Percentiles rank a stretch among this genome's conserved stretches.
These are phyloP conservation scores for Cerastoderma edule DNA, from an alignment of 2,888 invertebrate genomes.

Conservation along the genomic window DNA sequence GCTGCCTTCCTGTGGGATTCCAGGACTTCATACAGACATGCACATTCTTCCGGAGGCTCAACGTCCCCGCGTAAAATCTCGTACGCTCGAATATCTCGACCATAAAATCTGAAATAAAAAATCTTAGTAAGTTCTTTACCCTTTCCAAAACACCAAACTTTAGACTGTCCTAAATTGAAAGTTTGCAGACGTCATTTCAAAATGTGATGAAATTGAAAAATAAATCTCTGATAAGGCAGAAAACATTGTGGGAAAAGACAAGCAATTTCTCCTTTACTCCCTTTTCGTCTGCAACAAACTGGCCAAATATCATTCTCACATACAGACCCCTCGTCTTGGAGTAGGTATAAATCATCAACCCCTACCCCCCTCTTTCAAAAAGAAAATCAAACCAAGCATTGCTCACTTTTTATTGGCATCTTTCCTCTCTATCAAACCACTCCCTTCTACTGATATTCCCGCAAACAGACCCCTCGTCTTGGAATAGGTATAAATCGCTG, in stretches of 20 bases:
- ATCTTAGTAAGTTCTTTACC: too few species aligned
- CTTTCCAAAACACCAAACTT: too few species aligned
- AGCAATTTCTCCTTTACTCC: too few species aligned
- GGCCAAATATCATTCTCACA: too few species aligned
- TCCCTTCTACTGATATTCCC: constrained; percentile 82
- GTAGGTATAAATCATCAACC: constrained; percentile 82
- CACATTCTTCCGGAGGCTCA: constrained; percentile 72
- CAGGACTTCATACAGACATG: constrained; percentile 76
- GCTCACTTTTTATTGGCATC: constrained; percentile 82
- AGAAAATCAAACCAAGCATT: too few species aligned
- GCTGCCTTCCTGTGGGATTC: constrained; percentile 74
- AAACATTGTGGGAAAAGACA: too few species aligned
- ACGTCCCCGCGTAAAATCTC: constrained; percentile 78
- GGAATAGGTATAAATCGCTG: constrained; percentile 82
- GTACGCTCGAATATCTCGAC: constrained; percentile 73
- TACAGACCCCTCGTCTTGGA: constrained; percentile 81
- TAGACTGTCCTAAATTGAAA: too few species aligned
- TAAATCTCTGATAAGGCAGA: too few species aligned
- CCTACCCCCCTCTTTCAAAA: too few species aligned
- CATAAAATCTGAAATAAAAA: constrained; percentile 75
- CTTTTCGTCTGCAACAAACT: too few species aligned
- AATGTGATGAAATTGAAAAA: too few species aligned
- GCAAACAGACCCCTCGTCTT: constrained; percentile 81
- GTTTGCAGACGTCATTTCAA: too few species aligned
- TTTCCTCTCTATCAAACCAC: constrained; percentile 80